A percentile compares a stretch with the other conserved stretches of the same genome.
Conservation (phyloP, 2,888 invertebrate genomes). For the Cordilura impudica region DNA sequence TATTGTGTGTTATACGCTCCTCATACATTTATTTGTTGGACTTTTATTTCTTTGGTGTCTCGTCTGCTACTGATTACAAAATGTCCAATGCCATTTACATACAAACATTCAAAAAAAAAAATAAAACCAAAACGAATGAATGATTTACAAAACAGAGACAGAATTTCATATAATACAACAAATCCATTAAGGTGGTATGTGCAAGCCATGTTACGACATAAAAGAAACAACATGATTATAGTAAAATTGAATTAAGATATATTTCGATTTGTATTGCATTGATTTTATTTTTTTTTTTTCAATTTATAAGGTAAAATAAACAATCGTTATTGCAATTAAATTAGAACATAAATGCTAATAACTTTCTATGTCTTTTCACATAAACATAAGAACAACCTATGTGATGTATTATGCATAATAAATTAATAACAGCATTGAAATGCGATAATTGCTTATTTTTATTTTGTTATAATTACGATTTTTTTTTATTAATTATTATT, state of each 20-base stretch:
- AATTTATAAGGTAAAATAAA: too few relatives aligned
- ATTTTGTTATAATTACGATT: too few relatives aligned
- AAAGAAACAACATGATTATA: slow-evolving; percentile 54
- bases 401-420: too few relatives aligned
- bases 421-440: too few relatives aligned
- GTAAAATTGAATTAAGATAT: slow-evolving; percentile 55
- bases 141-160: neutral
- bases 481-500: too few relatives aligned
- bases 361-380: too few relatives aligned
- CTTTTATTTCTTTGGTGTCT: slow-evolving; percentile 49
- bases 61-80: slow-evolving; percentile 61
- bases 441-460: too few relatives aligned
- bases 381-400: too few relatives aligned
- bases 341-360: neutral
- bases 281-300: neutral
- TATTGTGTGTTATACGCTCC: neutral
- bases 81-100: slow-evolving; percentile 16
- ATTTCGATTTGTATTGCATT: neutral
- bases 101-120: too few relatives aligned
- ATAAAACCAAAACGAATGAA: slow-evolving; percentile 15
- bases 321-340: neutral
- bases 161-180: slow-evolving; percentile 36
- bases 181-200: slow-evolving; percentile 60
- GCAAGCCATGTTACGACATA: slow-evolving; percentile 31
- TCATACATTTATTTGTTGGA: slow-evolving; percentile 5